Base-by-base conservation (phyloP, 92 coral and sea anemone species). In the Plumapathes pennacea region DNA sequence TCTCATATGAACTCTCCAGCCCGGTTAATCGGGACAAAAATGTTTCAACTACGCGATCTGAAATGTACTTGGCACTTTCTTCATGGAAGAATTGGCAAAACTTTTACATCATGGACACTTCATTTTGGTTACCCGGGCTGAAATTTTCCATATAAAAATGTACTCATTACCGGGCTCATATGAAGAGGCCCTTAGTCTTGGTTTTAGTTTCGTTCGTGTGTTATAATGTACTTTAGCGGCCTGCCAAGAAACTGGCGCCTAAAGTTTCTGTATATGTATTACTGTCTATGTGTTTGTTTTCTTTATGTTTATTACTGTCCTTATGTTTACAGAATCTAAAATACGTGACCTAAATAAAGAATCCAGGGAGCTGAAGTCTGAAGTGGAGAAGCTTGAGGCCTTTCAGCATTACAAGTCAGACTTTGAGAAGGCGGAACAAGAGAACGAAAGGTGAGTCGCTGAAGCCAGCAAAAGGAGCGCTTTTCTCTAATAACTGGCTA, bases 331-430 rank as follows among this genome's bases (percentile, higher is more conserved):
- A 89, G 97, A 85, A 52, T 60, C 64, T 0, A 81, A 72, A 34
- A 81, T 92, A 19, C 73, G 82, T 42, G 78, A 83, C 26, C 54
- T 92, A 24, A 61, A 65, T 18, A 71, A 76, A 46, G 94, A 89
- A 30, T 66, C 88, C 17, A 36, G 84, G 0, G 72, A 77, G 22
- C 28, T 88, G 41, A 67, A 31, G 27, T 84, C 65, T 39, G 64
- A 72, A 0, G 69, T 61, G 7, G 98, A 88, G 24, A 96, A 92
- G 50, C 44, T 84, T 19, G 96, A 92, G 40, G 50, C 82, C 1
- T 54, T 83, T 70, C 49, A 71, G 54, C 81, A 75, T 29, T 80
- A 57, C 37, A 86, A 84, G 50, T 52, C 54, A 12, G 90, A 88
- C 46, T 75, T 48, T 19, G 87, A 84, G 25, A 85, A 84, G 21